A percentile compares a stretch with the other conserved stretches of the same genome.
Evolutionary conservation across 2,113 vertebrate genomes (phyloP).

Genomic region (Elephas maximus): DNA sequence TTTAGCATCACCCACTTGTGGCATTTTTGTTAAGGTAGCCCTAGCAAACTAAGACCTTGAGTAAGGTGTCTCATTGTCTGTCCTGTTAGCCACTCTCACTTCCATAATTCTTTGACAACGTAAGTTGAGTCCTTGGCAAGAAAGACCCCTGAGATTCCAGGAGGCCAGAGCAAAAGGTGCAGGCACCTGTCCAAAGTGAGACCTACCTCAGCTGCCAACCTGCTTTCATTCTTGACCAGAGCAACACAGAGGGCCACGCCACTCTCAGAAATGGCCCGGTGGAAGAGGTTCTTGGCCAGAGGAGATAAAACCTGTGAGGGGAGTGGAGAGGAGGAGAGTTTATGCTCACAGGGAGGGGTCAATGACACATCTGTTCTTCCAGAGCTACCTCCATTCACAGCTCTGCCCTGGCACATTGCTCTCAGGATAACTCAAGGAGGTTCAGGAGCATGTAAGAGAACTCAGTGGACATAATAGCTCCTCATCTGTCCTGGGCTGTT

Average conservation of each 20-base stretch:
- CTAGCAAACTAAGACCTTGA: not conserved
- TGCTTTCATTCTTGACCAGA: not conserved
- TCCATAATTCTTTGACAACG: no score
- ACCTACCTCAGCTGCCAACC: constrained; percentile 40
- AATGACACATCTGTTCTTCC: not conserved
- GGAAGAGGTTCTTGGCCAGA: constrained; percentile 89
- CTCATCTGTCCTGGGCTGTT: rapidly evolving
- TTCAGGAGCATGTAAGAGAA: not conserved
- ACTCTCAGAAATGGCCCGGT: constrained; percentile 90
- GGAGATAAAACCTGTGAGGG: constrained; percentile 88
- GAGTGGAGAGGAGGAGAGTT: not conserved
- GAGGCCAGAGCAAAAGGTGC: not conserved
- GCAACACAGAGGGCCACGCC: constrained; percentile 73
- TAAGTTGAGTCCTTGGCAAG: rapidly evolving
- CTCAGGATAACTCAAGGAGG: not conserved
- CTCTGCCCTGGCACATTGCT: not conserved
- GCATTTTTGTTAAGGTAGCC: not conserved
- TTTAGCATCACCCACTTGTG: not conserved
- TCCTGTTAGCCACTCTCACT: not conserved
- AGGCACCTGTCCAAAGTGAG: rapidly evolving
- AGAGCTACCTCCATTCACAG: not conserved
- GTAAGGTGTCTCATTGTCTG: not conserved
- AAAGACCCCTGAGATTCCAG: not conserved
- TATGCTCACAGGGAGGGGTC: not conserved
- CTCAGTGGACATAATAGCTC: rapidly evolving